These are phyloP conservation scores for Catocala fraxini DNA, from an alignment of 2,888 invertebrate species.

Conservation along the genomic window DNA sequence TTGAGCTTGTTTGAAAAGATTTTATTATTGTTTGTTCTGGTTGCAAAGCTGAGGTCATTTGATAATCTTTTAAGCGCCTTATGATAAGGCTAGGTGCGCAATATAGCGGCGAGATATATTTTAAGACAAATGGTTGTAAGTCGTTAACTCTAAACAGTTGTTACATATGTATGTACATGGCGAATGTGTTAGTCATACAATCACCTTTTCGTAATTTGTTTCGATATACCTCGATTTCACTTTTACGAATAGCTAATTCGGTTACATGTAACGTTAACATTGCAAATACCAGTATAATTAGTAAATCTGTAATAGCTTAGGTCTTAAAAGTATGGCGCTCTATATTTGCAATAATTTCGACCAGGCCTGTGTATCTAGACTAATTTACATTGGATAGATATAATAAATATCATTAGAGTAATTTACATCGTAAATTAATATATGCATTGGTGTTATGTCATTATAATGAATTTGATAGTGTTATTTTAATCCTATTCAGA, in stretches of 20 bases:
- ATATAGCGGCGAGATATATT: constrained; percentile 2
- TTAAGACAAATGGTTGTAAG: constrained; percentile 9
- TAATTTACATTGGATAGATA: too few relatives aligned
- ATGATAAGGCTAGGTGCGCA: constrained; percentile 1
- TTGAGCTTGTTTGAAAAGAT: constrained; percentile 24
- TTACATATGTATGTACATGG: constrained; percentile 11
- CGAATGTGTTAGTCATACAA: constrained; percentile 18
- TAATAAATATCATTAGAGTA: too few relatives aligned
- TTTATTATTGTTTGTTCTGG: constrained; percentile 19
- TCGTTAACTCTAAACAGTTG: constrained; percentile 4
- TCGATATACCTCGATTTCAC: constrained; percentile 14
- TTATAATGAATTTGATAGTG: too few relatives aligned
- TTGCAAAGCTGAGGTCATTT: constrained; percentile 18
- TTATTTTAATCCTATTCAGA: too few relatives aligned
- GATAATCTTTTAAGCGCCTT: constrained; percentile 24
- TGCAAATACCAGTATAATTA: constrained; percentile 17
- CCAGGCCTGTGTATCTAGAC: not conserved
- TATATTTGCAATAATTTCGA: not conserved
- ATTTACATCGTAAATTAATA: too few relatives aligned
- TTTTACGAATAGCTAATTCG: constrained; percentile 18
- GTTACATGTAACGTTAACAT: constrained; percentile 15
- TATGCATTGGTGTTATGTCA: too few relatives aligned
- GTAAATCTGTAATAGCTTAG: constrained; percentile 9
- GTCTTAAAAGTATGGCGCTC: not conserved
- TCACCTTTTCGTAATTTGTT: constrained; percentile 25